Base-by-base conservation (phyloP, 2,888 invertebrate genomes). In the Hedychridium roseum region DNA sequence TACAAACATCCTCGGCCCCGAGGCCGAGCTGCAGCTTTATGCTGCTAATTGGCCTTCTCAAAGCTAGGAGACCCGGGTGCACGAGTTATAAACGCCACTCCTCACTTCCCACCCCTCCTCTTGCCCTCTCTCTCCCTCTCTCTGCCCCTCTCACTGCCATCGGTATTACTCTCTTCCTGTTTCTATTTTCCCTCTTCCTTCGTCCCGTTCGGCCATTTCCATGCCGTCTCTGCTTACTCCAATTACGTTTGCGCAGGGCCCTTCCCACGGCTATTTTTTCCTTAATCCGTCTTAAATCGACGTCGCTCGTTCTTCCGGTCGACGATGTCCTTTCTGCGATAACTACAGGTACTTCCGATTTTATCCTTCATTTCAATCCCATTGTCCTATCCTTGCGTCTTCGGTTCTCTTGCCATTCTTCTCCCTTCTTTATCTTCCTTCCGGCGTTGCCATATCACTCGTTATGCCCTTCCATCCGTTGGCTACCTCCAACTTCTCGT, bases 21-120 rank as follows among this genome's bases (percentile, higher is more conserved):
- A 61, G 66, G 66, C 71, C 69, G 64, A 68, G 71, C 71, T 64
- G 69, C 66, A 70, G 77, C 77, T 78, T 78, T 77, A 73, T 76
- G 73, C 74, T 76, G 71, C 78, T 78, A 78, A 78, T 78, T 78
- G 78, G 78, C 77, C 74, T 74, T 70, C 76, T 73, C 75, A 67
- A 70, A 73, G 69, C 68, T 57, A 61, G 59, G 61, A 65, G 70
- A 68, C 68, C 65, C 66, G 68, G 62, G 65, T n/a, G n/a, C 72
- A 71, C 73, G 74, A 76, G 75, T 76, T 75, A 77, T 77, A 78
- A 77, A 76, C 76, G 73, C 73, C 68, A 66, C 66, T 60, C 62
- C 58, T 57, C 61, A 58, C 50, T 20, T 40, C 12, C 55, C 57
- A 28, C 48, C 37, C 44, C 23, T 31, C 43, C 30, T 28, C 39